Conservation (phyloP, 1,140 invertebrate species). For the Drosophila persimilis region DNA sequence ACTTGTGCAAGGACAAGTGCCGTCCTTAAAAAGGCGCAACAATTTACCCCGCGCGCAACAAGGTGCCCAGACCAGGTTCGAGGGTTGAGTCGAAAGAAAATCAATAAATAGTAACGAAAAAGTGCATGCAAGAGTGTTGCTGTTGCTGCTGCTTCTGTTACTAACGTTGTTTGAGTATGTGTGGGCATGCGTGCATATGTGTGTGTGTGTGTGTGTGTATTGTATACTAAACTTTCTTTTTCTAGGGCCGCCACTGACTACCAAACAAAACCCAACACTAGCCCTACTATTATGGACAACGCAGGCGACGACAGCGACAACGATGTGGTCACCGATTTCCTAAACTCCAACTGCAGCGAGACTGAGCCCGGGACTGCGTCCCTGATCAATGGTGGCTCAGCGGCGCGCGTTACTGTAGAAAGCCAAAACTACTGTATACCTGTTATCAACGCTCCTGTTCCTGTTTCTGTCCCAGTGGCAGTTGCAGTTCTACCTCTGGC, state of each 20-base stretch:
- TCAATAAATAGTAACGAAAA: slow-evolving; percentile 68
- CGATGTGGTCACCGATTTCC: slow-evolving; percentile 81
- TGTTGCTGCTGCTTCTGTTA: neutral
- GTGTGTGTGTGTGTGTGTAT: slow-evolving; percentile 38
- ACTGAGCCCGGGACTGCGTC: slow-evolving; percentile 15
- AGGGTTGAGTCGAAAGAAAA: slow-evolving; percentile 52
- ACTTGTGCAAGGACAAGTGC: slow-evolving; percentile 67
- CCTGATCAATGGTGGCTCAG: slow-evolving; percentile 33
- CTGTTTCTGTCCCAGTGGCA: neutral
- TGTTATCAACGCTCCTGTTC: slow-evolving; percentile 63
- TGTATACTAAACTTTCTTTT: slow-evolving; percentile 78
- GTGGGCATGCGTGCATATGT: slow-evolving; percentile 21
- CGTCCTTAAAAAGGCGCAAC: slow-evolving; percentile 72
- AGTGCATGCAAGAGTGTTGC: slow-evolving; percentile 40
- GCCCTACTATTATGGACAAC: slow-evolving; percentile 61
- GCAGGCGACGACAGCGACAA: slow-evolving; percentile 75
- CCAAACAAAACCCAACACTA: slow-evolving; percentile 31
- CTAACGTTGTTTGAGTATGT: slow-evolving; percentile 22
- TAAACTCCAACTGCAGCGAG: slow-evolving; percentile 72
- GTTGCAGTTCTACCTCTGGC: neutral
- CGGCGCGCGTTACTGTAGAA: slow-evolving; percentile 46
- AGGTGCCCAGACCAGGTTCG: slow-evolving; percentile 21
- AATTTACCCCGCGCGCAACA: slow-evolving; percentile 67
- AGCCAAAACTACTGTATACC: slow-evolving; percentile 80
- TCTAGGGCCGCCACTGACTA: slow-evolving; percentile 50